A percentile compares a stretch with the other conserved stretches of the same genome.
phyloP scores from a whole-genome alignment of 2,797 vertebrate genomes.

The Natrix natrix region DNA sequence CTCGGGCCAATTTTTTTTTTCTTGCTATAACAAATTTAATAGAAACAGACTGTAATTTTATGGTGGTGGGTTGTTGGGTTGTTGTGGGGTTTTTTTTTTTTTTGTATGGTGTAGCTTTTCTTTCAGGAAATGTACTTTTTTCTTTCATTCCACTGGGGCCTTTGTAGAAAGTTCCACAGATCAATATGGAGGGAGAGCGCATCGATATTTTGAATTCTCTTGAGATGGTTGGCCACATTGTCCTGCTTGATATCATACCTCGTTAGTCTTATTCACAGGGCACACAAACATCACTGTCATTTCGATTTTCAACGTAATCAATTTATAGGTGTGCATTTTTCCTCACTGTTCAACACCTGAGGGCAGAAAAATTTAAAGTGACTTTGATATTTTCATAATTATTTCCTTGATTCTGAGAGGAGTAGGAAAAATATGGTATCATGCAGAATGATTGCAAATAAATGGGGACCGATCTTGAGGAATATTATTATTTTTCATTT shows the following conservation, averaged over 20 bases:
- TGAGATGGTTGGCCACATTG: not conserved
- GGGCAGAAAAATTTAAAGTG: not conserved
- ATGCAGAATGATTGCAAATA: not conserved
- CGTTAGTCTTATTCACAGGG: conserved; percentile 1
- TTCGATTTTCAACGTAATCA: not conserved
- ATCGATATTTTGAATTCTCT: conserved; percentile 23
- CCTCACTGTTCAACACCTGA: not conserved
- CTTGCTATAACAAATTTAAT: not conserved
- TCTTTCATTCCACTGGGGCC: not conserved
- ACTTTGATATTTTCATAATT: not conserved
- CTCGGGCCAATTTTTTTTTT: not conserved
- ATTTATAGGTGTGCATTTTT: not conserved
- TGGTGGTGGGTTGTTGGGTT: too few species aligned
- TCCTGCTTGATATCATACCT: not conserved
- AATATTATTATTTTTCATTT: not conserved
- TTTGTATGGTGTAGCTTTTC: not conserved
- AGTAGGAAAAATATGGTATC: not conserved
- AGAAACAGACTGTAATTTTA: not conserved
- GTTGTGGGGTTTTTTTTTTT: not conserved
- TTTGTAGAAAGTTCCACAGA: conserved; percentile 16
- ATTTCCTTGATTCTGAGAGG: not conserved
- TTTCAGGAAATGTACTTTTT: not conserved
- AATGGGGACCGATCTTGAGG: not conserved
- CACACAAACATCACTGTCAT: not conserved
- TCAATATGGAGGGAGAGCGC: not conserved